phyloP scores from a whole-genome alignment of 2,113 vertebrate species.

The Alouatta palliata region DNA sequence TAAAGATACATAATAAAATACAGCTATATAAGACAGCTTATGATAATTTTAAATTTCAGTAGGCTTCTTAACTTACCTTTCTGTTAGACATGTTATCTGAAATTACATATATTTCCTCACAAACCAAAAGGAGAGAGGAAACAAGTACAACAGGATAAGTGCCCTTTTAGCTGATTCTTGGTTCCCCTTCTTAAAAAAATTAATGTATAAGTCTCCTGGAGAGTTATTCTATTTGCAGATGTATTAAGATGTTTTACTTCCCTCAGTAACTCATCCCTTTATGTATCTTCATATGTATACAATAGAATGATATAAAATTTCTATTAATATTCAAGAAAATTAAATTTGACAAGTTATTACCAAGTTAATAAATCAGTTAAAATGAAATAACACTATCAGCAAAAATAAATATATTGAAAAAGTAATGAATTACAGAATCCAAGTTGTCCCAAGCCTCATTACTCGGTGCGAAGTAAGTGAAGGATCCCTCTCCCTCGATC shows the following conservation, averaged over 20 bases:
- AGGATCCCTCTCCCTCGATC: conserved; percentile 95
- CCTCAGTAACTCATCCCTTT: neutral
- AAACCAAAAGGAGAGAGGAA: neutral
- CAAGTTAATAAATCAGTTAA: neutral
- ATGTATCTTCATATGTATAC: neutral
- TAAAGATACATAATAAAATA: neutral
- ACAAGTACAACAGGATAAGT: neutral
- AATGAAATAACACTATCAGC: neutral
- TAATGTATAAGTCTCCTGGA: neutral
- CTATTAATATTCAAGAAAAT: neutral
- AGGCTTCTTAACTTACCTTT: conserved; percentile 10
- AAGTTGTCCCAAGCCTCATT: conserved; percentile 96
- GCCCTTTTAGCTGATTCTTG: neutral
- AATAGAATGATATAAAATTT: neutral
- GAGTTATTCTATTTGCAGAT: neutral
- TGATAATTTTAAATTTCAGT: neutral
- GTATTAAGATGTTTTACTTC: neutral
- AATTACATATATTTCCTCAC: neutral
- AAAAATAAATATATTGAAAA: neutral
- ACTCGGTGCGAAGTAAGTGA: conserved; percentile 96
- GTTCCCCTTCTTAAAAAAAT: neutral
- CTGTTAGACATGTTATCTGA: neutral
- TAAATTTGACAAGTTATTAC: too few relatives aligned
- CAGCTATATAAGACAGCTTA: neutral
- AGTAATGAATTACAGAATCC: conserved; percentile 87